Percentiles rank a stretch among this genome's conserved stretches.
Conservation (phyloP, 2,888 invertebrate species). For the Rhaphigaster nebulosa region DNA sequence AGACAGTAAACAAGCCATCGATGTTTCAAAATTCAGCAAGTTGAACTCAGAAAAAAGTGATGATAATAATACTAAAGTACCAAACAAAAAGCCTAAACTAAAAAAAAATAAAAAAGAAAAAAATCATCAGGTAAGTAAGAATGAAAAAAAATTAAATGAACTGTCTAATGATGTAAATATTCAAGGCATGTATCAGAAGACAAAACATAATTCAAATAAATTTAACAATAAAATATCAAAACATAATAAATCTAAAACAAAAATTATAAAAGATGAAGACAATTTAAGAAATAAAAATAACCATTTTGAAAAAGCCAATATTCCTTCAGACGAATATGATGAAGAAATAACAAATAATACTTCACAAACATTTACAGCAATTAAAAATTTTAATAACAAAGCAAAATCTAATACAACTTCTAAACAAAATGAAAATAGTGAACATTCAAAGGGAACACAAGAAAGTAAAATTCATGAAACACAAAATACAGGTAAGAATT, state of each 20-base stretch:
- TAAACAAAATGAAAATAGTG: not conserved
- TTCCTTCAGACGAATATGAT: not conserved
- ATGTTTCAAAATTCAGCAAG: not conserved
- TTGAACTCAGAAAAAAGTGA: not conserved
- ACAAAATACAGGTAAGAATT: conserved; percentile 28
- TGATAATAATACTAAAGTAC: not conserved
- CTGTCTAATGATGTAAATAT: not conserved
- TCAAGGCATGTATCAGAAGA: not conserved
- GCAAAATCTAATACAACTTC: not conserved
- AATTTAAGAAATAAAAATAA: not conserved
- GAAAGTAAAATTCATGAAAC: not conserved
- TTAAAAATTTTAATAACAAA: not conserved
- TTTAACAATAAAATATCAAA: not conserved
- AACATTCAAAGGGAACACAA: not conserved
- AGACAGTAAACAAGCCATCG: not conserved
- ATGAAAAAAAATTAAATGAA: not conserved
- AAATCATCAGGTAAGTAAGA: not conserved
- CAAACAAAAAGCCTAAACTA: not conserved
- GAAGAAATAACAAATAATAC: not conserved
- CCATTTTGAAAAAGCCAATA: not conserved
- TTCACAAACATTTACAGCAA: not conserved
- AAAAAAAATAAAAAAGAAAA: not conserved
- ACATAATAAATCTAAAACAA: not conserved
- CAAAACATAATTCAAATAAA: not conserved
- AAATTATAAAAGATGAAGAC: not conserved